These are phyloP conservation scores for Drosophila ananassae DNA, from an alignment of 1,140 invertebrate species.

Conservation along the genomic window DNA sequence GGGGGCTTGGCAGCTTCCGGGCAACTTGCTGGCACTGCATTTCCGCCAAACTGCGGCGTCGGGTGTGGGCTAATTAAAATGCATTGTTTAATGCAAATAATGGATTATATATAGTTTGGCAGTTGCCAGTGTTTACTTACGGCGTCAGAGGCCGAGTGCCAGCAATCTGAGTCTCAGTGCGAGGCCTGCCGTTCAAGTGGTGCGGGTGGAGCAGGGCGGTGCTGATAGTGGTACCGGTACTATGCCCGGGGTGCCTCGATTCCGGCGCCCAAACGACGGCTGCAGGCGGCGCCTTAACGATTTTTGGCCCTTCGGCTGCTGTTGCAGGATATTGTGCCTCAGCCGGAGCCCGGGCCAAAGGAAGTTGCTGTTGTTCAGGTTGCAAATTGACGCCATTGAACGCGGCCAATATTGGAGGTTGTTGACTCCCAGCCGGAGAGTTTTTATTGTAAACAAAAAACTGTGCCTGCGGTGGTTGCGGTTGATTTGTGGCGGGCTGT, in stretches of 20 bases:
- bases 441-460: slow-evolving; percentile 69
- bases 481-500: slow-evolving; percentile 20
- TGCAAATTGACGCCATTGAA: slow-evolving; percentile 73
- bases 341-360: slow-evolving; percentile 49
- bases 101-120: slow-evolving; percentile 52
- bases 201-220: slow-evolving; percentile 9
- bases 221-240: background rate
- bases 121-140: slow-evolving; percentile 60
- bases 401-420: slow-evolving; percentile 71
- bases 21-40: slow-evolving; percentile 39
- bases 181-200: slow-evolving; percentile 9
- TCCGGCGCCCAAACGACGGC: slow-evolving; percentile 39
- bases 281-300: slow-evolving; percentile 56
- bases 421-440: slow-evolving; percentile 57
- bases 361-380: slow-evolving; percentile 34
- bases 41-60: slow-evolving; percentile 13
- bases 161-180: slow-evolving; percentile 8
- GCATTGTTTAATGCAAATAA: slow-evolving; percentile 68
- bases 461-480: slow-evolving; percentile 34
- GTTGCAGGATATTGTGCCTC: slow-evolving; percentile 50
- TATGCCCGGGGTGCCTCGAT: slow-evolving; percentile 1
- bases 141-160: slow-evolving; percentile 34
- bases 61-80: slow-evolving; percentile 73
- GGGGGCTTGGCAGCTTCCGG: slow-evolving; percentile 22
- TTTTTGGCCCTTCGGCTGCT: slow-evolving; percentile 54